Conservation (phyloP, 2,113 vertebrate species). For the Catharus minimus region DNA sequence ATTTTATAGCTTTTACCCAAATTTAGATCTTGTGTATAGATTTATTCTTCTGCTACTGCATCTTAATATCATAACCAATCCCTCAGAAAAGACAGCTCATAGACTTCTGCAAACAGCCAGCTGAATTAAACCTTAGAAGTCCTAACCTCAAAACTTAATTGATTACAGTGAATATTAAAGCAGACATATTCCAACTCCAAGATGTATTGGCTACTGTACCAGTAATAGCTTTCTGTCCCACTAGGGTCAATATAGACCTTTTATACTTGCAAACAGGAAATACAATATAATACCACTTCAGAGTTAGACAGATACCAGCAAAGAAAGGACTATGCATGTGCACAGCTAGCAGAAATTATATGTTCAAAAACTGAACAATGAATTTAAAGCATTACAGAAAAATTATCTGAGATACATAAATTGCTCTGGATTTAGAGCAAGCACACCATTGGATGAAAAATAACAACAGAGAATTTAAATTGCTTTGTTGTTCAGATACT, state of each 20-base stretch:
- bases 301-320: conserved; percentile 7
- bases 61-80: neutral
- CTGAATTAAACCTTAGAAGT: neutral
- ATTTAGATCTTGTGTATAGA: neutral
- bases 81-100: neutral
- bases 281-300: conserved; percentile 33
- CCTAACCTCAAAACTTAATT: conserved; percentile 47
- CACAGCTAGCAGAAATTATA: neutral
- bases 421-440: neutral
- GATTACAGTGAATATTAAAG: conserved; percentile 56
- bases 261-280: conserved; percentile 46
- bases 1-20: neutral
- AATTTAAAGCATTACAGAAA: neutral
- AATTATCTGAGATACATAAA: neutral
- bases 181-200: neutral
- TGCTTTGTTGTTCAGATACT: neutral
- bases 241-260: conserved; percentile 44
- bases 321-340: neutral
- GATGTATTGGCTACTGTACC: conserved; percentile 49
- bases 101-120: neutral
- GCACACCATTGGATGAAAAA: neutral
- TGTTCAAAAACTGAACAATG: neutral
- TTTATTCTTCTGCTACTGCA: neutral
- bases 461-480: neutral
- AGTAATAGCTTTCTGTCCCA: conserved; percentile 9